These are phyloP conservation scores for Microchirus variegatus DNA, from an alignment of 2,797 vertebrate genomes.

Conservation along the genomic window DNA sequence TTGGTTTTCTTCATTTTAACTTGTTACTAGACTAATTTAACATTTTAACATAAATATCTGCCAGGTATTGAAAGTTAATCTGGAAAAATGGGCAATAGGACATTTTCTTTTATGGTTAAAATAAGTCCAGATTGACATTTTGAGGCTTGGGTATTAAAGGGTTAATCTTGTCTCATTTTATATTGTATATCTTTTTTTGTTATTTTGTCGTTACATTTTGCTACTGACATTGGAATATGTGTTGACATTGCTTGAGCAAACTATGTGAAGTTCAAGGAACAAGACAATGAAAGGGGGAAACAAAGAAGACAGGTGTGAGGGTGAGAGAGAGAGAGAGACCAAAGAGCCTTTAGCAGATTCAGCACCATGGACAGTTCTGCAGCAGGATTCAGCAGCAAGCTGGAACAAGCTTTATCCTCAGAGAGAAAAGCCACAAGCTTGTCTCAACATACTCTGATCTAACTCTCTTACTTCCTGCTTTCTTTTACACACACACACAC, in stretches of 20 bases:
- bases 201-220: not conserved
- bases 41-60: too few relatives aligned
- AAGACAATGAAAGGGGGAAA: conserved; percentile 30
- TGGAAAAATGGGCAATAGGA: too few relatives aligned
- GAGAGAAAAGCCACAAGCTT: conserved; percentile 72
- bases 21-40: too few relatives aligned
- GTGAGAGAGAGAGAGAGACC: conserved; percentile 38
- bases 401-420: conserved; percentile 73
- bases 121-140: too few relatives aligned
- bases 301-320: conserved; percentile 20
- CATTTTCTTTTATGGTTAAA: too few relatives aligned
- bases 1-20: too few relatives aligned
- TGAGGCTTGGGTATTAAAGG: too few relatives aligned
- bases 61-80: too few relatives aligned
- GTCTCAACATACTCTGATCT: conserved; percentile 68
- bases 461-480: conserved; percentile 28
- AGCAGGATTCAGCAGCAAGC: conserved; percentile 59
- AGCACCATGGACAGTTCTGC: conserved; percentile 70
- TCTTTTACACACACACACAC: conserved; percentile 5
- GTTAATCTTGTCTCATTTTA: not conserved
- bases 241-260: conserved; percentile 24
- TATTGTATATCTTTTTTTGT: not conserved
- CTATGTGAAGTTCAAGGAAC: conserved; percentile 30
- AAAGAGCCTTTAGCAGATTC: conserved; percentile 58
- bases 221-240: not conserved